Base-by-base conservation (phyloP, 2,797 vertebrate genomes). In the Calcarius lapponicus region DNA sequence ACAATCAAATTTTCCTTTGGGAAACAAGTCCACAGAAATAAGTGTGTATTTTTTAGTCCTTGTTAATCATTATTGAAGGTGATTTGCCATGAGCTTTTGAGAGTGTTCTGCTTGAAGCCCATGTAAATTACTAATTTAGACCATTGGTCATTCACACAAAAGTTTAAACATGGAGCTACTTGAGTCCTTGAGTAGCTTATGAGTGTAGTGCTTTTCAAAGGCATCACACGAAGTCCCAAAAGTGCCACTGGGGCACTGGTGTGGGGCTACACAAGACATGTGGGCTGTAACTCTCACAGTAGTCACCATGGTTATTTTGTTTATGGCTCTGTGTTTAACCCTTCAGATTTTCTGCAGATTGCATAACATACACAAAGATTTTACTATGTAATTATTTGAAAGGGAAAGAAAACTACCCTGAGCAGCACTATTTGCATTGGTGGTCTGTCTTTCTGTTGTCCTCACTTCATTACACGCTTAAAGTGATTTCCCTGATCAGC, bases 231-330 rank as follows among this genome's bases (percentile, higher is more conserved):
- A 58, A 62, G 24, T 57, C 24, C 45, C 29, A 4, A 12, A 17
- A 65, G 32, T 1, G 1, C 17, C 34, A 6, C 4, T 31, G 13
- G 0, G 3, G n/a, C 21, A 19, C 10, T 50, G 32, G 8, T 38
- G 8, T 74, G 31, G 24, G 26, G 11, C 31, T 79, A 20, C 18
- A 18, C 42, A 19, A 6, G 8, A 10, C 3, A 5, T 17, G 18
- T 9, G n/a, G 47, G 18, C 53, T 85, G 5, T 17, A 69, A 8
- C 9, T 67, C 28, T 51, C 6, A 14, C 28, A 8, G 5, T 9
- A 17, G 6, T 40, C 64, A 31, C 25, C 11, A 4, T 19, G 22
- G 6, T 53, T 42, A 24, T 74, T 84, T 29, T 56, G 6, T 48
- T 56, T n/a, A 21, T 11, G 56, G 32, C 26, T 81, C 40, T 61